Base-by-base conservation (phyloP, 23 tunicate genomes). In the Halocynthia roretzi region DNA sequence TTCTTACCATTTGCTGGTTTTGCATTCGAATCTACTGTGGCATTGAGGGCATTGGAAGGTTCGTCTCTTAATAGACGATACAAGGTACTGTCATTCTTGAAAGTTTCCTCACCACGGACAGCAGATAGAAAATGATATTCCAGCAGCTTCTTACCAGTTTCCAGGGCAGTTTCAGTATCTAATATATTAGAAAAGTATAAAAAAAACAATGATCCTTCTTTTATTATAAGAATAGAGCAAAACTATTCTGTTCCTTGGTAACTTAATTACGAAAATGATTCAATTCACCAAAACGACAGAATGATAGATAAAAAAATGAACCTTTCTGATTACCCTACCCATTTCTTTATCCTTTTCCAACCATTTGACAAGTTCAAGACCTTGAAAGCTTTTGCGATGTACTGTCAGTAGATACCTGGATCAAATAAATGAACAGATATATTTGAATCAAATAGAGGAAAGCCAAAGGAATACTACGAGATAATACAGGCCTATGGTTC, bases 31-130 rank as follows among this genome's bases (percentile, higher is more conserved):
- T 80, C 54, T 56, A 79, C 51, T 10, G 76, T 75, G 57, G 97
- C 91, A 73, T 91, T 91, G 8, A 91, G 54, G 14, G 97, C 89
- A n/a, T 81, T 81, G 6, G 87, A 81, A 5, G 84, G 85, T 8
- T 51, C 18, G 67, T 91, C 91, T 77, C 85, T 73, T 52, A 91
- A 14, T 8, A 91, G 67, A 5, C 91, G 83, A 56, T 81, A 91
- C 62, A 91, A 56, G 10, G 87, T 81, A 21, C 51, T 54, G 61
- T 91, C 97, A 72, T 91, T 77, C 54, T 81, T 91, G 51, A 91
- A 82, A 14, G 81, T 54, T 22, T 74, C 78, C 2, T 53, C 78
- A 54, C 60, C 78, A 18, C 56, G 78, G 9, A 74, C 78, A 12
- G 2, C 5, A 5, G 60, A 54, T 53, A 74, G 56, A 56, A 74